Evolutionary conservation across 2,888 invertebrate genomes (phyloP).

Genomic region (Junonia oenone): DNA sequence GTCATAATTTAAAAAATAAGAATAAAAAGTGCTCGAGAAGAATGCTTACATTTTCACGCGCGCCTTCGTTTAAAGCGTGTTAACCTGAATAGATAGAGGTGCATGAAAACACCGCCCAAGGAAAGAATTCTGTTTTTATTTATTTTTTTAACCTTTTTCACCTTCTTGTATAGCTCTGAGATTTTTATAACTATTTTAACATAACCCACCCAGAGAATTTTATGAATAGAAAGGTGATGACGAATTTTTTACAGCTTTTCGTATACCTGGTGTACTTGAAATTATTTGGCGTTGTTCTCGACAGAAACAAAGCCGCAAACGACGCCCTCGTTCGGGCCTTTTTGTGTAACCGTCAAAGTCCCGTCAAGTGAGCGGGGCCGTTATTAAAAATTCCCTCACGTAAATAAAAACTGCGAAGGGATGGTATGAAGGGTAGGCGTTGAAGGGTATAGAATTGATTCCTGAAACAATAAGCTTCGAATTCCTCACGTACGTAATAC

Average conservation of each 20-base stretch:
- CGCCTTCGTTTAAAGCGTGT: slow-evolving; percentile 16
- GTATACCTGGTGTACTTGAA: background rate
- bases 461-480: slow-evolving; percentile 9
- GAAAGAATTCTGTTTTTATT: slow-evolving; percentile 3
- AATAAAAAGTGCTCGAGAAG: slow-evolving; percentile 7
- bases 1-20: slow-evolving; percentile 5
- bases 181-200: slow-evolving; percentile 3
- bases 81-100: slow-evolving; percentile 25
- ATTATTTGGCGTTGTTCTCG: slow-evolving; percentile 11
- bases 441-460: slow-evolving; percentile 18
- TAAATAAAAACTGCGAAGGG: slow-evolving; percentile 23
- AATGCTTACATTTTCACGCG: slow-evolving; percentile 16
- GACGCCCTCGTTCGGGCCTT: slow-evolving; percentile 6
- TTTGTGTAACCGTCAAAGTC: slow-evolving; percentile 17
- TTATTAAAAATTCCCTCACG: slow-evolving; percentile 27
- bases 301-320: slow-evolving; percentile 8
- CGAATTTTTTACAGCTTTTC: background rate
- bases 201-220: background rate
- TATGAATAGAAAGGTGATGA: background rate
- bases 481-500: background rate
- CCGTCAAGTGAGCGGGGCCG: slow-evolving; percentile 14
- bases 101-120: slow-evolving; percentile 12
- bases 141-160: slow-evolving; percentile 18
- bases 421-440: slow-evolving; percentile 19
- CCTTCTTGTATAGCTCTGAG: slow-evolving; percentile 2